A percentile compares a stretch with the other conserved stretches of the same genome.
Conservation (phyloP, 2,797 vertebrate genomes). For the Tragopan temminckii region DNA sequence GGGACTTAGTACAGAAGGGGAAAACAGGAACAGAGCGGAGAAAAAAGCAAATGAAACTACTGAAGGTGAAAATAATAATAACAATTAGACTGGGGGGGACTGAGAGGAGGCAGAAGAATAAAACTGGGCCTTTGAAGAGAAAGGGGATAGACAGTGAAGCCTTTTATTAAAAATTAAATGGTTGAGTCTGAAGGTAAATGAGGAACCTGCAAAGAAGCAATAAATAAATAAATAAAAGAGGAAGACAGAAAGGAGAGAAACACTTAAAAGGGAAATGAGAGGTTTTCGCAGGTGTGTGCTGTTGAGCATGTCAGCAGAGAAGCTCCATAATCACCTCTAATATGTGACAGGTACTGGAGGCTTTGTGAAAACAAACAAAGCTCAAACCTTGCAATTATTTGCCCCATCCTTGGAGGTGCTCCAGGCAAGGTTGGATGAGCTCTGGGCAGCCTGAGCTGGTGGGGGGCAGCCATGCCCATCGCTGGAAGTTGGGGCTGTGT, state of each 20-base stretch:
- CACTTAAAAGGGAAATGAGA: slow-evolving; percentile 48
- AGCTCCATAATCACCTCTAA: slow-evolving; percentile 30
- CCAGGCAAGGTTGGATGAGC: not conserved
- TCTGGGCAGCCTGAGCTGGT: not conserved
- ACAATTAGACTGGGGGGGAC: slow-evolving; percentile 19
- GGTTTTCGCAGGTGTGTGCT: not conserved
- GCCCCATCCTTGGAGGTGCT: not conserved
- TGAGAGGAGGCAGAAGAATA: slow-evolving; percentile 25
- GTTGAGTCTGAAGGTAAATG: slow-evolving; percentile 47
- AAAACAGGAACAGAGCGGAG: not conserved
- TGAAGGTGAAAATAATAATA: slow-evolving; percentile 56
- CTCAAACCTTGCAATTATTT: slow-evolving; percentile 22
- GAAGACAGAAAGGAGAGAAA: slow-evolving; percentile 21
- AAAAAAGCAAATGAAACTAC: slow-evolving; percentile 35
- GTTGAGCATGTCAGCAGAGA: slow-evolving; percentile 26
- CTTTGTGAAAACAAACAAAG: slow-evolving; percentile 23
- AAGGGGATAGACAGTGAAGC: slow-evolving; percentile 39
- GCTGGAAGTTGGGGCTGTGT: not conserved
- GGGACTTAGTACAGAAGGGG: not conserved
- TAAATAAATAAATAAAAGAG: not conserved
- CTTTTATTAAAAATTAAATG: slow-evolving; percentile 61
- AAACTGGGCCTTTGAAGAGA: slow-evolving; percentile 48
- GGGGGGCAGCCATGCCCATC: not conserved
- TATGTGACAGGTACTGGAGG: not conserved
- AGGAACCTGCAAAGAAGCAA: slow-evolving; percentile 30